Evolutionary conservation across 2,113 vertebrate genomes (phyloP), one percentile per base, ranked within the genome.

Genomic region (Corydoras sp.): DNA sequence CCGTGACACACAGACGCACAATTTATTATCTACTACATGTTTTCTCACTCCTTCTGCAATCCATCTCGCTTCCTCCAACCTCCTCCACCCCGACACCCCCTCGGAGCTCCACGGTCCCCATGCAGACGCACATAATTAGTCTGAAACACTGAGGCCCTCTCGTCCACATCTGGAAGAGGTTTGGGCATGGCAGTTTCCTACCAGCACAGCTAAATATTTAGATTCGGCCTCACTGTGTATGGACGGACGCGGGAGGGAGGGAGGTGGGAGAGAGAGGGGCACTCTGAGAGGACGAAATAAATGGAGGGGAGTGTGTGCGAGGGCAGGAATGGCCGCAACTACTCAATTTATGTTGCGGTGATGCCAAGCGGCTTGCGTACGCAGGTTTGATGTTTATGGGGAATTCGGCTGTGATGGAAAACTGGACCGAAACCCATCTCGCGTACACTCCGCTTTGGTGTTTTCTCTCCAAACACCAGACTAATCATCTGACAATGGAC

Each of bases 141-240:
- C 83, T 84, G 82, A 85, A 90, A 87, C 85, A 87, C 87, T 84
- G 85, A 87, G 78, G 87, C 85, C 85, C 68, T 73, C 83, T 84
- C 81, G 81, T 85, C 84, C 86, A 90, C 90, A 91, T 91, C 90
- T 91, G 90, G 90, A 91, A 91, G 81, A 81, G 85, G 88, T 91
- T 91, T 90, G 81, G 89, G 87, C 85, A 91, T 89, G 80, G 89
- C 89, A 88, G 89, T 90, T 89, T 91, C 89, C 90, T 89, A 90
- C 90, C 87, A 89, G 79, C 87, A 87, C 85, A 82, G 85, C 89
- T 90, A 90, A 90, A 91, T 91, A 91, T 91, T 91, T 91, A 91
- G 88, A 89, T 91, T 91, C 84, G 88, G 88, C 89, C 89, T 92
- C 88, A 88, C 87, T 89, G 86, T 83, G 81, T 88, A 88, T 89